Conservation (phyloP, 2,888 invertebrate genomes). For the Melitaea athalia region DNA sequence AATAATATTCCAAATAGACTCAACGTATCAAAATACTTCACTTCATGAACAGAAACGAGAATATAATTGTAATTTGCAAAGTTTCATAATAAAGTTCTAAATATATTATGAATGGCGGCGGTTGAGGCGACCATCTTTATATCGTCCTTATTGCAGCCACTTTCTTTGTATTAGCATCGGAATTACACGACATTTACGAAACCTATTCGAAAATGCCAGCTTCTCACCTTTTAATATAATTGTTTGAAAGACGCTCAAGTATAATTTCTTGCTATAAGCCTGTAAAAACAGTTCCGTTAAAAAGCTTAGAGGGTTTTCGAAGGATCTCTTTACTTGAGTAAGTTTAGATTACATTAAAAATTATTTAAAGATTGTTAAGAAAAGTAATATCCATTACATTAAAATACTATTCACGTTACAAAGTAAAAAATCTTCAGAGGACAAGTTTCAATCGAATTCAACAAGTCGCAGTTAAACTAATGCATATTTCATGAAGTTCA, state of each 20-base stretch:
- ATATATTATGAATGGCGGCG: too few species aligned
- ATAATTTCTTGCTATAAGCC: background rate
- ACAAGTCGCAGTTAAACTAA: constrained; percentile 8
- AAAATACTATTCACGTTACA: background rate
- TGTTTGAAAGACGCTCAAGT: background rate
- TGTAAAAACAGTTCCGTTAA: background rate
- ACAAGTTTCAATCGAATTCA: background rate
- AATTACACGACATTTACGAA: constrained; percentile 7
- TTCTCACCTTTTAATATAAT: constrained; percentile 8
- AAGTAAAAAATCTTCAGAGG: background rate
- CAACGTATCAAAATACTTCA: too few species aligned
- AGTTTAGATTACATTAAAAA: background rate
- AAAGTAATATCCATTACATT: background rate
- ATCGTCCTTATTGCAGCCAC: background rate
- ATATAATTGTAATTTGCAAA: too few species aligned
- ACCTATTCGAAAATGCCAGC: constrained; percentile 7
- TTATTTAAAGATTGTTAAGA: background rate
- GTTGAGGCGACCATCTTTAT: background rate
- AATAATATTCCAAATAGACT: too few species aligned
- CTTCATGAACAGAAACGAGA: too few species aligned
- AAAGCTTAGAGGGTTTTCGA: background rate
- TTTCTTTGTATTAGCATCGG: background rate
- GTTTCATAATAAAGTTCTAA: background rate
- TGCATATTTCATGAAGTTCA: constrained; percentile 12
- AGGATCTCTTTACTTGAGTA: background rate